Percentiles rank a stretch among this genome's conserved stretches.
phyloP scores from a whole-genome alignment of 2,888 invertebrate genomes.

The Eupithecia tripunctaria region DNA sequence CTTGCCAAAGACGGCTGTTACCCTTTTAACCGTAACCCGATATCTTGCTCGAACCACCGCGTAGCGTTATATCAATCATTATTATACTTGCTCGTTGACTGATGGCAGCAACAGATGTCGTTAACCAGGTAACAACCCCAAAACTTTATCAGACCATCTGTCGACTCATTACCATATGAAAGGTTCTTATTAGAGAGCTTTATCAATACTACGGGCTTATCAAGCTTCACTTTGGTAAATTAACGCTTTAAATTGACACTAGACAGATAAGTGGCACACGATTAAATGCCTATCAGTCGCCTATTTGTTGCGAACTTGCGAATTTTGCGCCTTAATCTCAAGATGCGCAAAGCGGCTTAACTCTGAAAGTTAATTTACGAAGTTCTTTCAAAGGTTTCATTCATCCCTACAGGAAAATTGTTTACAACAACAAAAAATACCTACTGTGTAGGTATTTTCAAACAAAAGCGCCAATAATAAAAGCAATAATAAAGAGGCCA shows the following conservation, averaged over 20 bases:
- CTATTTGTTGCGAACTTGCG: not conserved
- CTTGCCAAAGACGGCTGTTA: not conserved
- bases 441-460: constrained; percentile 4
- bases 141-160: constrained; percentile 33
- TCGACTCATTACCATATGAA: constrained; percentile 32
- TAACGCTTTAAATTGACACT: not conserved
- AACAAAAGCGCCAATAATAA: constrained; percentile 14
- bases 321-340: not conserved
- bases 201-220: constrained; percentile 11
- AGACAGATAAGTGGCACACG: not conserved
- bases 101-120: constrained; percentile 29
- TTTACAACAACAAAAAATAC: constrained; percentile 4
- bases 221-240: not conserved
- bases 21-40: not conserved
- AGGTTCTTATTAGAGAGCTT: constrained; percentile 9
- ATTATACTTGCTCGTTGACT: constrained; percentile 16
- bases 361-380: constrained; percentile 2
- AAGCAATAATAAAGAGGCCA: constrained; percentile 15
- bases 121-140: constrained; percentile 18
- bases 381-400: not conserved
- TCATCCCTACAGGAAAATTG: not conserved
- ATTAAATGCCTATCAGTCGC: not conserved
- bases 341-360: not conserved
- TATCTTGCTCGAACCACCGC: not conserved
- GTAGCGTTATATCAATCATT: constrained; percentile 7